Evolutionary conservation across 2,888 invertebrate genomes (phyloP).

Genomic region (Volucella inanis): DNA sequence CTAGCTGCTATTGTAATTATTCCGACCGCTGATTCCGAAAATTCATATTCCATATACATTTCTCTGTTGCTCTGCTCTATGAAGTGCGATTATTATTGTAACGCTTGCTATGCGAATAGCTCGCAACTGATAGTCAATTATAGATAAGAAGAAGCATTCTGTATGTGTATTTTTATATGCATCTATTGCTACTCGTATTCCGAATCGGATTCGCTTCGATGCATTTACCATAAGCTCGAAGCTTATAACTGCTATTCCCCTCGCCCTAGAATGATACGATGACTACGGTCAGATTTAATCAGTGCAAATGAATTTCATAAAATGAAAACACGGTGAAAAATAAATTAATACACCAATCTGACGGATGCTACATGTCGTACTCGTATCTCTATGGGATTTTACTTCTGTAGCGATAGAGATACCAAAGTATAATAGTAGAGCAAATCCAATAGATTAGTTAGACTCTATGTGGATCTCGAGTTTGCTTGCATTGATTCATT

Average conservation of each 20-base stretch:
- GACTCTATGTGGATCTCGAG: not conserved
- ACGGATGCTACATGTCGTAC: conserved; percentile 8
- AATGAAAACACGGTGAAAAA: conserved; percentile 41
- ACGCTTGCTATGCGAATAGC: conserved; percentile 15
- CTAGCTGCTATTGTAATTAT: conserved; percentile 51
- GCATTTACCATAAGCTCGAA: conserved; percentile 4
- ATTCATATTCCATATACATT: conserved; percentile 48
- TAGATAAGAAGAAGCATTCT: conserved; percentile 22
- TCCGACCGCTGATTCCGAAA: conserved; percentile 64
- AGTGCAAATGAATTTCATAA: conserved; percentile 32
- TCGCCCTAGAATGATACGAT: conserved; percentile 8
- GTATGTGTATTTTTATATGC: too few species aligned
- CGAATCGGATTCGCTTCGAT: conserved; percentile 32
- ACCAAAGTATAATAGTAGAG: not conserved
- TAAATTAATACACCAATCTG: conserved; percentile 48
- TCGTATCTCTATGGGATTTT: not conserved
- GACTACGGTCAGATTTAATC: conserved; percentile 42
- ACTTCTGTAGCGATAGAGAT: too few species aligned
- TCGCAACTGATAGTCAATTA: conserved; percentile 44
- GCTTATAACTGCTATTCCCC: not conserved
- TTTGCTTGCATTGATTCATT: conserved; percentile 17
- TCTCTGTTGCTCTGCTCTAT: conserved; percentile 1
- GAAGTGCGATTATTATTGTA: conserved; percentile 32
- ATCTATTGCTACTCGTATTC: not conserved
- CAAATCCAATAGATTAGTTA: conserved; percentile 16